Evolutionary conservation across 2,113 vertebrate genomes (phyloP).

Genomic region (Turnix velox): DNA sequence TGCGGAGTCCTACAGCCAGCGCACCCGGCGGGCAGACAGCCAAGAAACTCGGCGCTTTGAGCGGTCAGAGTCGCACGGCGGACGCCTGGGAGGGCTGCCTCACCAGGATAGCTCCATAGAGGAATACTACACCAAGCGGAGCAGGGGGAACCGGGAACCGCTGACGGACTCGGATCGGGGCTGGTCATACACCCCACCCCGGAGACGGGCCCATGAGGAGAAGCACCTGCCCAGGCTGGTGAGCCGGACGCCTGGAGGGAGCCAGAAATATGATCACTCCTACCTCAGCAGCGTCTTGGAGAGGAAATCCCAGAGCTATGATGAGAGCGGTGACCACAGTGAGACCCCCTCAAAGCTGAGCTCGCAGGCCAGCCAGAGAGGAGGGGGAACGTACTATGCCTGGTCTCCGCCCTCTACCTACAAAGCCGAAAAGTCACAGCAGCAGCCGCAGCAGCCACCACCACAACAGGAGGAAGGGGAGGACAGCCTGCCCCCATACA

Average conservation of each 20-base stretch:
- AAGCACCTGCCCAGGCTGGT: slow-evolving; percentile 77
- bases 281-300: slow-evolving; percentile 83
- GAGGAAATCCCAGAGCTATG: slow-evolving; percentile 79
- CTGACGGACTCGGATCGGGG: slow-evolving; percentile 69
- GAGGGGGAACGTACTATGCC: slow-evolving; percentile 72
- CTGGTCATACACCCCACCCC: slow-evolving; percentile 77
- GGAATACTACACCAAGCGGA: slow-evolving; percentile 68
- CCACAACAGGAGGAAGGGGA: slow-evolving; percentile 73
- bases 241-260: slow-evolving; percentile 75
- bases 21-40: slow-evolving; percentile 70
- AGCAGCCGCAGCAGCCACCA: slow-evolving; percentile 51
- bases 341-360: slow-evolving; percentile 84
- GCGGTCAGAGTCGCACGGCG: slow-evolving; percentile 62
- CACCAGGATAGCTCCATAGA: slow-evolving; percentile 71
- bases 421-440: slow-evolving; percentile 64
- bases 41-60: slow-evolving; percentile 75
- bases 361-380: slow-evolving; percentile 73
- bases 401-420: slow-evolving; percentile 75
- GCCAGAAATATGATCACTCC: slow-evolving; percentile 81
- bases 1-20: slow-evolving; percentile 80
- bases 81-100: neutral
- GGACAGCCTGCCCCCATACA: slow-evolving; percentile 80
- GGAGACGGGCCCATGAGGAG: slow-evolving; percentile 76
- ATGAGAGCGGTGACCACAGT: slow-evolving; percentile 68
- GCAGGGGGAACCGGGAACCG: slow-evolving; percentile 66